Base-by-base conservation (phyloP, 2,888 invertebrate species). In the Orthosia gothica region DNA sequence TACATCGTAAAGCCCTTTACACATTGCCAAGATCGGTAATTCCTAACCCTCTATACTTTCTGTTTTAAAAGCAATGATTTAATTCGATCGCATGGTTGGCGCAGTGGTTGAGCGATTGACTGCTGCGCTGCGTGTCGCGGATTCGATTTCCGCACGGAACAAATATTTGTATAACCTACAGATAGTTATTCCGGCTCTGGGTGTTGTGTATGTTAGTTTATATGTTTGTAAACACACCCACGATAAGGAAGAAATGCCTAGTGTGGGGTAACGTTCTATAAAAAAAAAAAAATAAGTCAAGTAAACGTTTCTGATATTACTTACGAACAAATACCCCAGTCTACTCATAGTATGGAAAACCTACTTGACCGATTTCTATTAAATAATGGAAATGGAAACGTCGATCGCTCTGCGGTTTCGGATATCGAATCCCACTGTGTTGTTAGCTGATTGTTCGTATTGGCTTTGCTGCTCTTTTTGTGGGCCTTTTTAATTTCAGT, bases 351-450 rank as follows among this genome's bases (percentile, higher is more conserved):
- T 23, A 72, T 62, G 32, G 47, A 62, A 80, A 64, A 64, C 45
- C 54, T 57, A 71, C 63, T 79, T 64, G 59, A 80, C n/a, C 74
- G 26, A 79, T 74, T 74, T 79, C 58, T 61, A 71, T 65, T 81
- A 50, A 70, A 55, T 75, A 63, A 55, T 79, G 49, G 50, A 70
- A 76, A 76, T 70, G 62, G 82, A 76, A 66, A 50, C 54, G 20
- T 62, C 40, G 49, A 67, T 63, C 23, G 57, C 49, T 76, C 58
- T 79, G 82, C 40, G 70, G 74, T 75, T 68, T 76, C 62, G 11
- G 58, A 62, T 76, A 79, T 67, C 79, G 49, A 54, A 76, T 81
- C 50, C 54, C 63, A 23, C 54, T 50, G 57, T 50, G 70, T 62
- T 68, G 64, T 65, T 65, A 68, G 57, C 40, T 54, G 70, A 65